These are phyloP conservation scores for Dicyrtoma fusca DNA, from an alignment of 2,888 invertebrate genomes.

Conservation along the genomic window DNA sequence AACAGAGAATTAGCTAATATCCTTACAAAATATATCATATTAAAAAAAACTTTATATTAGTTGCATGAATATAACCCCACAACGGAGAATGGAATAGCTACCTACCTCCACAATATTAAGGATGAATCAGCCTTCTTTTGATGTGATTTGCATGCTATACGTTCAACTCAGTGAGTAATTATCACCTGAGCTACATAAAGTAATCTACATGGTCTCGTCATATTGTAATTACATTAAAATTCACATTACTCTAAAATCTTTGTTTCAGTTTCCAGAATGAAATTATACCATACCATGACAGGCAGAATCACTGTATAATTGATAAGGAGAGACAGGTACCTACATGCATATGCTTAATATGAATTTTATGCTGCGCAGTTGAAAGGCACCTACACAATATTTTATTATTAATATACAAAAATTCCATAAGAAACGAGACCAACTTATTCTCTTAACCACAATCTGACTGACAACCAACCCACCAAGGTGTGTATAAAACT, in stretches of 20 bases:
- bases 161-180: not conserved
- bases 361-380: not conserved
- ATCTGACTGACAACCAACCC: too few relatives aligned
- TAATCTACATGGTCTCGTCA: conserved; percentile 18
- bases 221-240: conserved; percentile 21
- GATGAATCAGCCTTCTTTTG: too few relatives aligned
- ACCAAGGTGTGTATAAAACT: too few relatives aligned
- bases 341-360: too few relatives aligned
- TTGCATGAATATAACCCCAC: too few relatives aligned
- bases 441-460: too few relatives aligned
- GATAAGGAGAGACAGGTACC: too few relatives aligned
- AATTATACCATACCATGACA: not conserved
- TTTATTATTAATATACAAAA: not conserved
- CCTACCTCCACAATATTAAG: not conserved
- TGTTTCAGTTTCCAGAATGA: conserved; percentile 1
- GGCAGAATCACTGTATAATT: not conserved
- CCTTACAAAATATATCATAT: too few relatives aligned
- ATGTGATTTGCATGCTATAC: too few relatives aligned
- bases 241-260: conserved; percentile 10
- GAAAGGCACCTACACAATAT: not conserved
- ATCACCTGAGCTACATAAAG: conserved; percentile 12
- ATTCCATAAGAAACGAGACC: not conserved
- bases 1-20: too few relatives aligned
- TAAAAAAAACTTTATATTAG: too few relatives aligned
- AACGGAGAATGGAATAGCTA: too few relatives aligned